Evolutionary conservation across 2,888 invertebrate genomes (phyloP).

Genomic region (Ormyrus pomaceus): DNA sequence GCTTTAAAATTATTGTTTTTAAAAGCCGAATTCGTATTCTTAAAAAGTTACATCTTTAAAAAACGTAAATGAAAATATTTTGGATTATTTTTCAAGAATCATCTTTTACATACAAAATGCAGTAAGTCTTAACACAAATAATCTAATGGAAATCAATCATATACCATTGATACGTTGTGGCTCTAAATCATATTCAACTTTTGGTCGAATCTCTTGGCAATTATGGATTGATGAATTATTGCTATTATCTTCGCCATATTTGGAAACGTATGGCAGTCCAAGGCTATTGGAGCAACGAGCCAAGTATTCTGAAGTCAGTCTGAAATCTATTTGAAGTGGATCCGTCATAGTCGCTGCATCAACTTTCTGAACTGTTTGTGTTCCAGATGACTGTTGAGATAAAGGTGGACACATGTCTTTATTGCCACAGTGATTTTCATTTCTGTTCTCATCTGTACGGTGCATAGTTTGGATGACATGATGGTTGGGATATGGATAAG

Average conservation of each 20-base stretch:
- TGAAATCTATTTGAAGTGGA: conserved; percentile 72
- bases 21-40: no score
- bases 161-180: conserved; percentile 71
- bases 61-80: not conserved
- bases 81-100: not conserved
- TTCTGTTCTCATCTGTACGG: conserved; percentile 71
- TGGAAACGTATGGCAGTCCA: conserved; percentile 70
- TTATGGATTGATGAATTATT: conserved; percentile 66
- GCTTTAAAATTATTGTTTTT: no score
- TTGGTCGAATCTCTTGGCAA: conserved; percentile 65
- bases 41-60: no score
- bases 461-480: conserved; percentile 59
- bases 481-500: conserved; percentile 66
- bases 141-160: not conserved
- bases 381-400: conserved; percentile 67
- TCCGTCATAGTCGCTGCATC: conserved; percentile 74
- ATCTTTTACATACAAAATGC: no score
- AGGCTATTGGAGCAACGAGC: conserved; percentile 71
- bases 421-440: conserved; percentile 70
- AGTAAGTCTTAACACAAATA: no score
- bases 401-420: conserved; percentile 67
- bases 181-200: conserved; percentile 70
- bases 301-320: conserved; percentile 71
- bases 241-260: conserved; percentile 66
- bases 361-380: conserved; percentile 71